Evolutionary conservation across 1,140 invertebrate genomes (phyloP).

Genomic region (Cydia strobilella): DNA sequence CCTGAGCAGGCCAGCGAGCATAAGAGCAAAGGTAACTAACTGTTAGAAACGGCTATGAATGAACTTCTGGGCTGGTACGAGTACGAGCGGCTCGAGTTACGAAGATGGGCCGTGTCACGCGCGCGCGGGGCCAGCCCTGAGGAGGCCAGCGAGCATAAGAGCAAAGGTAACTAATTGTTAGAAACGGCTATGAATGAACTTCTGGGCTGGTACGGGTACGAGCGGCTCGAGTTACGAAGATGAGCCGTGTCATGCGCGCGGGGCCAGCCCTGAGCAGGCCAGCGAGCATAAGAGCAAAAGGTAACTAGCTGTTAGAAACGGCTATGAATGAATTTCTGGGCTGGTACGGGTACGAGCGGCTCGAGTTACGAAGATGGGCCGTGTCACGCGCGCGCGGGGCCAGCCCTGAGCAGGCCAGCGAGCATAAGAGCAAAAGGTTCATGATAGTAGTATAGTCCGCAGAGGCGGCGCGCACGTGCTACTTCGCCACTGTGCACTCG

Average conservation of each 20-base stretch:
- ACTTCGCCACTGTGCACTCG: too few relatives aligned
- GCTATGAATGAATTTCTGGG: constrained; percentile 95
- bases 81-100: constrained; percentile 82
- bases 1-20: constrained; percentile 60
- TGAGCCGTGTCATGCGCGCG: constrained; percentile 68
- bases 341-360: constrained; percentile 91
- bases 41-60: constrained; percentile 95
- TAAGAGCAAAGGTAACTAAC: constrained; percentile 62
- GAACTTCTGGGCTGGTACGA: constrained; percentile 94
- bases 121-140: constrained; percentile 59
- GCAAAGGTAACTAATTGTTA: constrained; percentile 60
- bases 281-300: constrained; percentile 67
- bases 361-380: constrained; percentile 67
- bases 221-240: constrained; percentile 69
- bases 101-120: constrained; percentile 66
- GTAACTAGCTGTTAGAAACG: constrained; percentile 82
- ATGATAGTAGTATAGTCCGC: too few relatives aligned
- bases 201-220: constrained; percentile 94
- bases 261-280: constrained; percentile 57
- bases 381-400: too few relatives aligned
- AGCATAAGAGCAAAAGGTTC: too few relatives aligned
- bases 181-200: constrained; percentile 95
- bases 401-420: too few relatives aligned
- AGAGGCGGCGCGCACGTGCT: too few relatives aligned
- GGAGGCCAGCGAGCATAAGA: constrained; percentile 60